Conservation (phyloP, 2,888 invertebrate genomes). For the Quadriops clusia region DNA sequence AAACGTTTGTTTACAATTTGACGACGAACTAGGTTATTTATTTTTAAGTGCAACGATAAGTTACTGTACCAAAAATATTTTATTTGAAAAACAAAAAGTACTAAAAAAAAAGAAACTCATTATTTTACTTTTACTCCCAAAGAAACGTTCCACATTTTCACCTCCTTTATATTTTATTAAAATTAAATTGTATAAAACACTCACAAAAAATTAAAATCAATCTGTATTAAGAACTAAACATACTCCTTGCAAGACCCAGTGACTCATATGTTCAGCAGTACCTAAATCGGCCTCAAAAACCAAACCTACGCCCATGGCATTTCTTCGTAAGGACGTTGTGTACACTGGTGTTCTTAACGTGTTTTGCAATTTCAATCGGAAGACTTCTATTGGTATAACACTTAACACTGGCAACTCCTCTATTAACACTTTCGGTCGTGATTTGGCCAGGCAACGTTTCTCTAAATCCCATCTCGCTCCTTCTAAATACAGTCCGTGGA, state of each 20-base stretch:
- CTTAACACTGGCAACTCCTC: slow-evolving; percentile 77
- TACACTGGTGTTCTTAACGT: slow-evolving; percentile 83
- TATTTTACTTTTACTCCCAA: too few species aligned
- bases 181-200: too few species aligned
- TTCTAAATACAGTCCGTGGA: slow-evolving; percentile 73
- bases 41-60: too few species aligned
- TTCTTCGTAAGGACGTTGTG: slow-evolving; percentile 72
- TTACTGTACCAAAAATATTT: too few species aligned
- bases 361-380: slow-evolving; percentile 76
- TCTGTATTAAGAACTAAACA: slow-evolving; percentile 81
- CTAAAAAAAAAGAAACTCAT: too few species aligned
- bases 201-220: too few species aligned
- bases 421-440: slow-evolving; percentile 72
- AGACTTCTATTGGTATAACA: slow-evolving; percentile 74
- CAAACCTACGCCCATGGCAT: slow-evolving; percentile 85
- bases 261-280: slow-evolving; percentile 71
- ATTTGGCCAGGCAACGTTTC: slow-evolving; percentile 56
- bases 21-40: too few species aligned
- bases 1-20: too few species aligned
- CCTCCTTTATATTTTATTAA: too few species aligned
- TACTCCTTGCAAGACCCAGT: slow-evolving; percentile 85
- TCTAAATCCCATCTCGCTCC: slow-evolving; percentile 76
- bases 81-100: too few species aligned
- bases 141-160: too few species aligned
- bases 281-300: slow-evolving; percentile 83